These are phyloP conservation scores for Drosophila melanosoma DNA, from an alignment of 2,888 invertebrate species.

Conservation along the genomic window DNA sequence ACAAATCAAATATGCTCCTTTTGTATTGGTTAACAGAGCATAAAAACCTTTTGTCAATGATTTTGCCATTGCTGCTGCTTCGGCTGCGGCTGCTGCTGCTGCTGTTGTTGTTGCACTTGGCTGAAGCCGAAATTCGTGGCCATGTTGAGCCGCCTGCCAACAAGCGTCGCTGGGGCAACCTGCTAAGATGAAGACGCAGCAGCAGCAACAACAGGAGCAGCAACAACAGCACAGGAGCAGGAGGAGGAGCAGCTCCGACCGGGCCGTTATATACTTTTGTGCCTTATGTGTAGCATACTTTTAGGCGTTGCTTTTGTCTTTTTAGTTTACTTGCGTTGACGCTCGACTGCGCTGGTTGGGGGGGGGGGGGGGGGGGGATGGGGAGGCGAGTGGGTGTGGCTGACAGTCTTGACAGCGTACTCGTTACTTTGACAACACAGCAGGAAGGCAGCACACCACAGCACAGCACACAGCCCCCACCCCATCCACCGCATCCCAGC, in stretches of 20 bases:
- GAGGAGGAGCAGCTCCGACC: conserved; percentile 30
- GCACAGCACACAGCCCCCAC: not conserved
- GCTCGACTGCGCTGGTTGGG: conserved; percentile 24
- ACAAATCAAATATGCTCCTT: not conserved
- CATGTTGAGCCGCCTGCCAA: conserved; percentile 55
- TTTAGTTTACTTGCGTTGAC: conserved; percentile 56
- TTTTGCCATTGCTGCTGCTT: conserved; percentile 19
- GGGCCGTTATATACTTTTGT: conserved; percentile 66
- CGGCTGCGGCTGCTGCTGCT: conserved; percentile 16
- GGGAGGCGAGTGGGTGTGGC: conserved; percentile 40
- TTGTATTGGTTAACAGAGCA: not conserved
- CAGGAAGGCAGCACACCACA: conserved; percentile 12
- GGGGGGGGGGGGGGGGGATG: not conserved
- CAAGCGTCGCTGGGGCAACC: conserved; percentile 44
- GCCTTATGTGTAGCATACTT: conserved; percentile 75
- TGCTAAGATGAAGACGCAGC: conserved; percentile 67
- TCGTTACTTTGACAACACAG: conserved; percentile 77
- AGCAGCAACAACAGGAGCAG: conserved; percentile 37
- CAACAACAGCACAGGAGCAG: conserved; percentile 27
- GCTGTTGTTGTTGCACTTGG: conserved; percentile 73
- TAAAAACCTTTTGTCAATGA: conserved; percentile 61
- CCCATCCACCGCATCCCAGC: not conserved
- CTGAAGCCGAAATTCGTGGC: conserved; percentile 54
- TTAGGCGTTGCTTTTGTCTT: conserved; percentile 78
- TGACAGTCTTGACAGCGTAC: conserved; percentile 76